Percentiles rank a stretch among this genome's conserved stretches.
Evolutionary conservation across 2,113 vertebrate genomes (phyloP).

Genomic region (Aspiorhynchus laticeps): DNA sequence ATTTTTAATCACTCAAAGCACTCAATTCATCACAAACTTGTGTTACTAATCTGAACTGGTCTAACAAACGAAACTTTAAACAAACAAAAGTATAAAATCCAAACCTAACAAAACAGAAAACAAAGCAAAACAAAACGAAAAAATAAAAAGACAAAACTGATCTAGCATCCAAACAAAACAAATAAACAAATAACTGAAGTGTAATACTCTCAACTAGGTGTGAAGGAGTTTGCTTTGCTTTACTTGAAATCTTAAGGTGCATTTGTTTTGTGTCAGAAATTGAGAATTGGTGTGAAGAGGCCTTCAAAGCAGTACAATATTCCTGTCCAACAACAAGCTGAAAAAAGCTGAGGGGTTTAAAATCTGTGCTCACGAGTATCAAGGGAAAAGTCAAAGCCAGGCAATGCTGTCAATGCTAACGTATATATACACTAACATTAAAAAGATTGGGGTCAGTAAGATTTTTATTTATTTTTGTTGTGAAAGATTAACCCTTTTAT

Average conservation of each 20-base stretch:
- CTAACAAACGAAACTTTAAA: not conserved
- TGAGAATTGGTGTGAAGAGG: constrained; percentile 13
- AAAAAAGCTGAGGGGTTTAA: not conserved
- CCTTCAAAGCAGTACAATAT: constrained; percentile 1
- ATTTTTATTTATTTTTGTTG: not conserved
- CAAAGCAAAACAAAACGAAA: not conserved
- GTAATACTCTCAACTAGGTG: not conserved
- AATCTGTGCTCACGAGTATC: not conserved
- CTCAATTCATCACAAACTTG: not conserved
- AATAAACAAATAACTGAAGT: not conserved
- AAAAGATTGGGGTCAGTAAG: not conserved
- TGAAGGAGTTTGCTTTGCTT: not conserved
- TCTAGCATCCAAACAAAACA: not conserved
- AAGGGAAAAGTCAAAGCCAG: constrained; percentile 2
- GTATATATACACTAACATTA: not conserved
- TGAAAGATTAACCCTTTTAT: not conserved
- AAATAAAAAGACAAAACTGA: not conserved
- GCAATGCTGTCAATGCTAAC: not conserved
- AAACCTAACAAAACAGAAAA: not conserved
- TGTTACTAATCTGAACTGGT: not conserved
- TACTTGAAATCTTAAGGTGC: not conserved
- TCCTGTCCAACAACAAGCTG: not conserved
- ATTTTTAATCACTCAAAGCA: not conserved
- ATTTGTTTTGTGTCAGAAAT: not conserved
- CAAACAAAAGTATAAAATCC: not conserved